Evolutionary conservation across 2,797 vertebrate species (phyloP).

Genomic region (Nannoperca australis): DNA sequence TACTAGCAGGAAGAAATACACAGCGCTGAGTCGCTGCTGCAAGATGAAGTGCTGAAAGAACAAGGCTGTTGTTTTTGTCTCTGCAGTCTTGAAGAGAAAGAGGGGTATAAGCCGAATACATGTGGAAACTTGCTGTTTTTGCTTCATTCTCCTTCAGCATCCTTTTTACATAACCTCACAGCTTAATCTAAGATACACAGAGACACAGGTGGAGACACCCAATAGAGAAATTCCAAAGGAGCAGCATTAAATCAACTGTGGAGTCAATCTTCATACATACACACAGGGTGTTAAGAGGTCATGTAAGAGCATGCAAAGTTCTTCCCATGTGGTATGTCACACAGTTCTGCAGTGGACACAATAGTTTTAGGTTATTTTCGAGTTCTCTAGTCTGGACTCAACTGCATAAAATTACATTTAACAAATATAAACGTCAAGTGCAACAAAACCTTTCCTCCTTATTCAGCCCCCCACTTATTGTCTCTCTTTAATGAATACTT

Average conservation of each 20-base stretch:
- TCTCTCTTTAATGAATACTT: slow-evolving; percentile 15
- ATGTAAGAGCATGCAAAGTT: slow-evolving; percentile 16
- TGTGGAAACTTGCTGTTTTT: slow-evolving; percentile 75
- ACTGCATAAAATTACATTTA: slow-evolving; percentile 10
- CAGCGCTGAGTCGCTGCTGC: slow-evolving; percentile 62
- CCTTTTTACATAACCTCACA: slow-evolving; percentile 52
- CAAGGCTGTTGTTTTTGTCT: slow-evolving; percentile 74
- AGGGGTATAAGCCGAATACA: slow-evolving; percentile 55
- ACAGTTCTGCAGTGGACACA: slow-evolving; percentile 2
- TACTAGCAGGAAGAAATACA: slow-evolving; percentile 55
- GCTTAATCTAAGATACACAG: slow-evolving; percentile 26
- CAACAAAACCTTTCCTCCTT: not conserved
- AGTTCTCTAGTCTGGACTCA: not conserved
- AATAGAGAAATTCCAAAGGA: slow-evolving; percentile 55
- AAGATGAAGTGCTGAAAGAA: slow-evolving; percentile 64
- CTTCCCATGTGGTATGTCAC: not conserved
- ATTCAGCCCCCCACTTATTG: not conserved
- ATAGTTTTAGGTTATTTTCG: slow-evolving; percentile 5
- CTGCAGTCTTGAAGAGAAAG: slow-evolving; percentile 55
- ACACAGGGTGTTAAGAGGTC: slow-evolving; percentile 38
- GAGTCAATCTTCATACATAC: slow-evolving; percentile 33
- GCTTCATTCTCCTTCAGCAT: slow-evolving; percentile 55
- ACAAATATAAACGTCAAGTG: slow-evolving; percentile 22
- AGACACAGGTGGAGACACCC: slow-evolving; percentile 57
- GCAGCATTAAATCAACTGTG: slow-evolving; percentile 60